Conservation (phyloP, 1,140 invertebrate genomes). For the Colletes gigas region DNA sequence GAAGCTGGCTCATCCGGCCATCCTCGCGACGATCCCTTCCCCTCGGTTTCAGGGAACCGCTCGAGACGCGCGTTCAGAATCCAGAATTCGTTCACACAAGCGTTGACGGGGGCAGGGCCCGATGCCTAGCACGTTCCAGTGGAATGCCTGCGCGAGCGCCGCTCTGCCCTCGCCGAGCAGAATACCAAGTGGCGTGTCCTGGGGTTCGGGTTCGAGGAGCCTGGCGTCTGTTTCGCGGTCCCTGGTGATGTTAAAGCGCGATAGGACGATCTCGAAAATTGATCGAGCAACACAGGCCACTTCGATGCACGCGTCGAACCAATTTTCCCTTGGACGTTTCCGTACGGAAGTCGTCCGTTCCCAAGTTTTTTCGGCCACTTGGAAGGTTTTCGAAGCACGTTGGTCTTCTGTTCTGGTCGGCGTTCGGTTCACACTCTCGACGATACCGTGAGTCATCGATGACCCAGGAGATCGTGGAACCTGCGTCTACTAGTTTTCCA, state of each 20-base stretch:
- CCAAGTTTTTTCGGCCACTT: too few species aligned
- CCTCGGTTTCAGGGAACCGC: slow-evolving; percentile 25
- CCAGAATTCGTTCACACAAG: slow-evolving; percentile 62
- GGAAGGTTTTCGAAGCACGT: neutral
- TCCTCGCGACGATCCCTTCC: slow-evolving; percentile 35
- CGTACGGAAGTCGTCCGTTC: too few species aligned
- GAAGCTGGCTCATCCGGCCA: slow-evolving; percentile 41
- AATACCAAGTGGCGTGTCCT: slow-evolving; percentile 57
- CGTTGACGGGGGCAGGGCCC: neutral
- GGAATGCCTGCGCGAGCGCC: slow-evolving; percentile 67
- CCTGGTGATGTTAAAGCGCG: slow-evolving; percentile 12
- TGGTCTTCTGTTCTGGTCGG: too few species aligned
- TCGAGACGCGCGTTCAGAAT: slow-evolving; percentile 55
- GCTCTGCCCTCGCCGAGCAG: slow-evolving; percentile 39
- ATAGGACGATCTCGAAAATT: neutral
- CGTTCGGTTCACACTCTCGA: neutral
- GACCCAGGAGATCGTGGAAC: neutral
- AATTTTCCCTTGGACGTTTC: neutral
- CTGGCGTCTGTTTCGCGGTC: slow-evolving; percentile 27
- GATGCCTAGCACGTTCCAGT: slow-evolving; percentile 60
- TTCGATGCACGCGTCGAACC: neutral
- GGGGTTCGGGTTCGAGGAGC: slow-evolving; percentile 12
- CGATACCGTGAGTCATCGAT: neutral
- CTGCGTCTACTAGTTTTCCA: too few species aligned
- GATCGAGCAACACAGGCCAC: neutral